These are phyloP conservation scores for Microcebus lehilahytsara DNA, from an alignment of 2,113 vertebrate species.

Conservation along the genomic window DNA sequence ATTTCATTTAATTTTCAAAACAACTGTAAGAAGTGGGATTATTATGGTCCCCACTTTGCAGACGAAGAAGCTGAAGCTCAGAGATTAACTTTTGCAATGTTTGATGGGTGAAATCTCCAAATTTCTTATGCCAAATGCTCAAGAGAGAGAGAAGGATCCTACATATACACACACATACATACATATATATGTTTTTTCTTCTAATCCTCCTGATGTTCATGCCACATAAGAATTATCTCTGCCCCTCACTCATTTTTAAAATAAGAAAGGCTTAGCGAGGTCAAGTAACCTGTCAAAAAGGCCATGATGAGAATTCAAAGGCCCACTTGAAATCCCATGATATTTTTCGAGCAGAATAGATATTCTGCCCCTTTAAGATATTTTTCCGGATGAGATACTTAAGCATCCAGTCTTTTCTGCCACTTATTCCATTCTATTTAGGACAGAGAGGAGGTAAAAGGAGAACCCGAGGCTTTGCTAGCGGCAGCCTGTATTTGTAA, in stretches of 20 bases:
- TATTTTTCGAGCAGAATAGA: background rate
- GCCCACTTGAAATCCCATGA: background rate
- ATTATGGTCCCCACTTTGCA: background rate
- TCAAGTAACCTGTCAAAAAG: background rate
- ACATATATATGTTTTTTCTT: background rate
- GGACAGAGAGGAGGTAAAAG: background rate
- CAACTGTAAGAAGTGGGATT: background rate
- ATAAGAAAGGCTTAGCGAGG: background rate
- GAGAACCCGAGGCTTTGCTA: background rate
- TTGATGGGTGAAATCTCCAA: background rate
- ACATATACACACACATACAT: too few species aligned
- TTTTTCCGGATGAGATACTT: background rate
- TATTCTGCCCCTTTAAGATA: background rate
- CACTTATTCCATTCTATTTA: background rate
- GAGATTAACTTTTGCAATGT: background rate
- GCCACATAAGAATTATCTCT: background rate
- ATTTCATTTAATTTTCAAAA: constrained; percentile 5
- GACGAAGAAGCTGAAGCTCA: background rate
- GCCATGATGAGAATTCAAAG: background rate
- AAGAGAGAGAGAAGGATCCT: too few species aligned
- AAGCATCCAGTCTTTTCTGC: background rate
- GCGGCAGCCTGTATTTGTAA: background rate
- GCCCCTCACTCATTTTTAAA: background rate
- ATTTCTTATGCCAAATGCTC: background rate
- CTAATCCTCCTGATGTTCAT: background rate